A percentile compares a stretch with the other conserved stretches of the same genome.
These are phyloP conservation scores for Hoplias malabaricus DNA, from an alignment of 2,113 vertebrate species.

Conservation along the genomic window DNA sequence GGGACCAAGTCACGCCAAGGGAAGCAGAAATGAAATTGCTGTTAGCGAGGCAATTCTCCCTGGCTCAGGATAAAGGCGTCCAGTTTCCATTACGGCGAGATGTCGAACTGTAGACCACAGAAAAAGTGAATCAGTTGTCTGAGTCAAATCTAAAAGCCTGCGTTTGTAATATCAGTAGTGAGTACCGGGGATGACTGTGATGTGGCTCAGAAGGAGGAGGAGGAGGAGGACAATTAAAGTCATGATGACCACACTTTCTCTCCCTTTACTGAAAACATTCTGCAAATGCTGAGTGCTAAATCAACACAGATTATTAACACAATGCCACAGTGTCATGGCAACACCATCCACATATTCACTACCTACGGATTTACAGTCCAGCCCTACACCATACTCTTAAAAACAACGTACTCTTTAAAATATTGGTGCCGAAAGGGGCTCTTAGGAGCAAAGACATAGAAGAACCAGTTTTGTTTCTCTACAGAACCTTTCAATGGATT, in stretches of 20 bases:
- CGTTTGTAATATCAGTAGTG: background rate
- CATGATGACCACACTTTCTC: background rate
- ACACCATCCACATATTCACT: background rate
- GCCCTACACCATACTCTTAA: too few relatives aligned
- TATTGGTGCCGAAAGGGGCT: too few relatives aligned
- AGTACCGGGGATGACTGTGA: background rate
- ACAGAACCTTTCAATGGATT: background rate
- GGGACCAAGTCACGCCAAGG: background rate
- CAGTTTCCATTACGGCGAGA: background rate
- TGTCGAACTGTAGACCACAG: background rate
- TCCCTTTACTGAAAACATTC: background rate
- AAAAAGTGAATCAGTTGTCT: slow-evolving; percentile 16
- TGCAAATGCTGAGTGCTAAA: background rate
- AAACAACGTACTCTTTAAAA: background rate
- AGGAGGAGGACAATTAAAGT: background rate
- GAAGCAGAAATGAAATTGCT: background rate
- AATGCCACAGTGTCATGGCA: background rate
- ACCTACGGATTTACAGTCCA: background rate
- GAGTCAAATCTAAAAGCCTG: slow-evolving; percentile 35
- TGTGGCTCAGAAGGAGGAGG: slow-evolving; percentile 2
- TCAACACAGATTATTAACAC: background rate
- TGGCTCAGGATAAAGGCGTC: slow-evolving; percentile 2
- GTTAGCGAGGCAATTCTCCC: slow-evolving; percentile 14
- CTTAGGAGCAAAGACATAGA: background rate
- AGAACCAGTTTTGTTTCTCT: too few relatives aligned